A percentile compares a stretch with the other conserved stretches of the same genome.
phyloP scores from a whole-genome alignment of 30 jellyfish, hydroid and myxozoan genomes.

The Nemopilema nomurai region DNA sequence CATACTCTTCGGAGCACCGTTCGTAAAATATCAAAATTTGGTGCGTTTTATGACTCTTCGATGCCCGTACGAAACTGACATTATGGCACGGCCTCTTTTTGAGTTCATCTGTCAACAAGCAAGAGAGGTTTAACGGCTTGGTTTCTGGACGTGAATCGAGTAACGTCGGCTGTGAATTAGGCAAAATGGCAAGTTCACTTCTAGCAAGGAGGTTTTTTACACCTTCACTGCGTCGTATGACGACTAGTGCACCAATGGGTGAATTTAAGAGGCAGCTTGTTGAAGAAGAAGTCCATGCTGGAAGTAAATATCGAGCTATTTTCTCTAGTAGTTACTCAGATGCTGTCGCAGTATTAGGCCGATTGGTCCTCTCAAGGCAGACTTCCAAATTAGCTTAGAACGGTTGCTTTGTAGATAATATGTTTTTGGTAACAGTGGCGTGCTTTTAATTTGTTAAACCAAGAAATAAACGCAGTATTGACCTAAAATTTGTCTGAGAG shows the following conservation, averaged over 20 bases:
- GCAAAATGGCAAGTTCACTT: constrained; percentile 47
- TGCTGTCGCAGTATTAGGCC: background rate
- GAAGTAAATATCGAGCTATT: constrained; percentile 8
- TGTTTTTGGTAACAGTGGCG: too few species aligned
- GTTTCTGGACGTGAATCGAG: too few species aligned
- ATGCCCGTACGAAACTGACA: background rate
- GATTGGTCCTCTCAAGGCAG: too few species aligned
- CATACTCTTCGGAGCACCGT: too few species aligned
- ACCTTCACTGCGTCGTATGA: constrained; percentile 63
- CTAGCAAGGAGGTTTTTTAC: constrained; percentile 20
- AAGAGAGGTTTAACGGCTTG: background rate
- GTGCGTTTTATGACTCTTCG: background rate
- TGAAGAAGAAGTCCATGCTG: constrained; percentile 80
- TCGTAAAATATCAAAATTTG: too few species aligned
- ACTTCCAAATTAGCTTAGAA: background rate
- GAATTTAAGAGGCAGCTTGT: constrained; percentile 51
- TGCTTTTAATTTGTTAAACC: too few species aligned
- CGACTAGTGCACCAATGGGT: constrained; percentile 41
- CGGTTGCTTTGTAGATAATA: too few species aligned
- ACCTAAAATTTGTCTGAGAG: too few species aligned
- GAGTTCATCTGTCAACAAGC: background rate
- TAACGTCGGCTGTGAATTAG: too few species aligned
- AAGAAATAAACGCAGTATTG: too few species aligned
- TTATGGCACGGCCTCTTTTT: background rate
- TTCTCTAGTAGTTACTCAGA: background rate